Evolutionary conservation across 2,113 vertebrate species (phyloP).

Genomic region (Pelobates fuscus): DNA sequence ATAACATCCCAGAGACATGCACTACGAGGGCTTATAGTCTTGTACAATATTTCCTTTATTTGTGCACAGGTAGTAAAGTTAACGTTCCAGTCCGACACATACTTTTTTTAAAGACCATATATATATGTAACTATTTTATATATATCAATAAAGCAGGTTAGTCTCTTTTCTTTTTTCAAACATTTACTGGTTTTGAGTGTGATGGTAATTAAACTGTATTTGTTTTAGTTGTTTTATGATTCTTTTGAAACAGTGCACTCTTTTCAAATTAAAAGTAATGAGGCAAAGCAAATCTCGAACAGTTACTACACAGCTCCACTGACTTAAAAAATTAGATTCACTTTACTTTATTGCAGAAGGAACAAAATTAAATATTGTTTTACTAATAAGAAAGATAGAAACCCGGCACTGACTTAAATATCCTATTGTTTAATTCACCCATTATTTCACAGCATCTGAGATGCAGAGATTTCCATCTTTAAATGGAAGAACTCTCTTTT

Average conservation of each 20-base stretch:
- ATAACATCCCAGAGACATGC: no score
- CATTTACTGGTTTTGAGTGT: background rate
- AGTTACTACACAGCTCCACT: conserved; percentile 62
- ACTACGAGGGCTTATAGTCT: no score
- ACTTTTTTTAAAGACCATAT: no score
- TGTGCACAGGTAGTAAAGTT: no score
- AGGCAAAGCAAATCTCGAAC: conserved; percentile 62
- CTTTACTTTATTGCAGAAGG: conserved; percentile 44
- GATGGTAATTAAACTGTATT: conserved; percentile 45
- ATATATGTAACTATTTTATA: no score
- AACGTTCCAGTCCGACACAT: no score
- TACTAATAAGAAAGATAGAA: conserved; percentile 32
- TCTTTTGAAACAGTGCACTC: conserved; percentile 47
- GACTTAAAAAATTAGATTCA: conserved; percentile 69
- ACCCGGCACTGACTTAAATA: conserved; percentile 35
- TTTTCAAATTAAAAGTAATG: conserved; percentile 65
- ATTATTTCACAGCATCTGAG: conserved; percentile 39
- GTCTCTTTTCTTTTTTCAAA: background rate
- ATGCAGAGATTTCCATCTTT: conserved; percentile 11
- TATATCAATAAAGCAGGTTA: no score
- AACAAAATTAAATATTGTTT: conserved; percentile 56
- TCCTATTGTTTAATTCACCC: conserved; percentile 39
- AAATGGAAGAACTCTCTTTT: conserved; percentile 23
- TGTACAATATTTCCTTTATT: no score
- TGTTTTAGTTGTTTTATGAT: conserved; percentile 54